phyloP scores from a whole-genome alignment of 2,888 invertebrate species.

The Thecocarcelia acutangulata region DNA sequence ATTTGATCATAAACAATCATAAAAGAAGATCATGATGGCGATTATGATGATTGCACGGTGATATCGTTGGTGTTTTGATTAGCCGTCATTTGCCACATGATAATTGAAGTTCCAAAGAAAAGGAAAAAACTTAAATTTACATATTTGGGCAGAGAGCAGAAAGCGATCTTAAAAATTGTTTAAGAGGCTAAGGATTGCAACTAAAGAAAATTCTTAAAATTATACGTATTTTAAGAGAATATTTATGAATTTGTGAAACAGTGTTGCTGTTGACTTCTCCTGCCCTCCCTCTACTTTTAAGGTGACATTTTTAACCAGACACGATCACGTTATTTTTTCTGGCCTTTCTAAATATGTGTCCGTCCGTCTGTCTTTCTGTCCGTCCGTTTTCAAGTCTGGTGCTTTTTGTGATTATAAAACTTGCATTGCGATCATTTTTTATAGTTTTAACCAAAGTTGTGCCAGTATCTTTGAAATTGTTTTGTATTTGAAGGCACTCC shows the following conservation, averaged over 20 bases:
- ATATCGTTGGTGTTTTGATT: slow-evolving; percentile 26
- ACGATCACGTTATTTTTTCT: slow-evolving; percentile 54
- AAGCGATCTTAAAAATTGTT: slow-evolving; percentile 10
- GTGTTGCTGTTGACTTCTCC: neutral
- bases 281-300: slow-evolving; percentile 9
- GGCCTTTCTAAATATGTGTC: slow-evolving; percentile 17
- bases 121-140: slow-evolving; percentile 40
- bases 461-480: slow-evolving; percentile 40
- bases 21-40: slow-evolving; percentile 26
- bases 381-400: slow-evolving; percentile 20
- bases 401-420: slow-evolving; percentile 35
- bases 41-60: slow-evolving; percentile 3
- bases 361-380: slow-evolving; percentile 4
- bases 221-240: neutral
- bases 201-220: neutral
- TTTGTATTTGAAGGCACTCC: slow-evolving; percentile 66
- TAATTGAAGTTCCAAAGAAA: slow-evolving; percentile 24
- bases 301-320: slow-evolving; percentile 62
- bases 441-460: slow-evolving; percentile 40
- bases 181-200: slow-evolving; percentile 4
- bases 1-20: slow-evolving; percentile 40
- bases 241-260: neutral
- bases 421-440: slow-evolving; percentile 35
- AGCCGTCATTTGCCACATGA: slow-evolving; percentile 25
- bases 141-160: slow-evolving; percentile 10